Evolutionary conservation across 2,888 invertebrate genomes (phyloP).

Genomic region (Panopea generosa): DNA sequence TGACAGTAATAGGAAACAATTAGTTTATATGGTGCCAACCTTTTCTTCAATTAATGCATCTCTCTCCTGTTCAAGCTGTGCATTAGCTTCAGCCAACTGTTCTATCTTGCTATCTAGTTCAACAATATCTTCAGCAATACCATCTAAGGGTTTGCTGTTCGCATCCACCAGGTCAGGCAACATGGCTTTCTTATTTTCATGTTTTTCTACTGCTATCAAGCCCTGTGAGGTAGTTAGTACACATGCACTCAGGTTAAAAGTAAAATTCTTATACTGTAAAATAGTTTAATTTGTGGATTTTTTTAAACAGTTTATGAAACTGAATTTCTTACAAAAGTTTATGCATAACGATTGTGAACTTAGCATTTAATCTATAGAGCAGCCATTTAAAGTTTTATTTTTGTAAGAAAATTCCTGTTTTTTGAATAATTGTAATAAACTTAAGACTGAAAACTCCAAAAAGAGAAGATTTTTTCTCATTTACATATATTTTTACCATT

Average conservation of each 20-base stretch:
- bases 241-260: slow-evolving; percentile 20
- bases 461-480: too few relatives aligned
- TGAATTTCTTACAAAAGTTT: neutral
- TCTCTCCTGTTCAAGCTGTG: slow-evolving; percentile 70
- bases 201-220: slow-evolving; percentile 60
- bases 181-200: slow-evolving; percentile 20
- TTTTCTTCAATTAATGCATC: slow-evolving; percentile 70
- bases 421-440: too few relatives aligned
- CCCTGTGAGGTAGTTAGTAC: slow-evolving; percentile 52
- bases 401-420: too few relatives aligned
- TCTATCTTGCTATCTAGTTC: slow-evolving; percentile 72
- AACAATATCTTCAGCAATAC: slow-evolving; percentile 66
- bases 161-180: slow-evolving; percentile 44
- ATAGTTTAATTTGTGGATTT: neutral
- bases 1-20: too few relatives aligned
- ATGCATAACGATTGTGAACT: too few relatives aligned
- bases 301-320: too few relatives aligned
- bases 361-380: too few relatives aligned
- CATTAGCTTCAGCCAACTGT: slow-evolving; percentile 72
- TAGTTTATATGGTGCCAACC: slow-evolving; percentile 55
- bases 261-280: too few relatives aligned
- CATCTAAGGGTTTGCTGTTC: slow-evolving; percentile 38
- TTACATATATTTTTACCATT: too few relatives aligned
- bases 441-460: too few relatives aligned
- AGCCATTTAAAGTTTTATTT: too few relatives aligned